Base-by-base conservation (phyloP, 2,888 invertebrate genomes). In the Ophion slaviceki region DNA sequence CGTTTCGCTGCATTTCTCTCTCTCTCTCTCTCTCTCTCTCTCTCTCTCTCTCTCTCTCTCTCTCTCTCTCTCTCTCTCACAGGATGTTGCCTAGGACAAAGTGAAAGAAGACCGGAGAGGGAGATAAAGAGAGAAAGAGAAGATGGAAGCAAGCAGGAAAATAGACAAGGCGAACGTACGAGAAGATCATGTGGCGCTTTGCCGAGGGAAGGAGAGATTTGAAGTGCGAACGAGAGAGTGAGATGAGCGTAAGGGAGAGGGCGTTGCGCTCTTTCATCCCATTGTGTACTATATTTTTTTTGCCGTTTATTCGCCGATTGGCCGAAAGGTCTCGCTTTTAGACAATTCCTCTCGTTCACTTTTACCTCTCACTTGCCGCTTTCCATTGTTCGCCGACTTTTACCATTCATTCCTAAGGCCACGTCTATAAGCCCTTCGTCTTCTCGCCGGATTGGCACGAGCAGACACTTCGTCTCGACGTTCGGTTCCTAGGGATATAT, bases 341-440 rank as follows among this genome's bases (percentile, higher is more conserved):
- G 72, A 89, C 89, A 87, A 91, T 90, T 90, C 89, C 88, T 57
- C 72, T 83, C 77, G 17, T 70, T 80, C 66, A 59, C 66, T 64
- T 66, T 66, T 61, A 62, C 80, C 62, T 67, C 40, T 66, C 45
- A 72, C 59, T 61, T n/a, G 80, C 57, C 7, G 40, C 20, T 80
- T 68, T 88, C 93, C 91, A 92, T 93, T 93, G 92, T 93, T 92
- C 91, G 87, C 87, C 71, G 89, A 92, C 90, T 92, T 92, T 93
- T 91, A 92, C 90, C 89, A 91, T 92, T 92, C 87, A 89, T 77
- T 75, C 71, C 80, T 80, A 80, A 83, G 70, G 80, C 88, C 87
- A 86, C 89, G 89, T n/a, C n/a, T 11, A 57, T 20, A n/a, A 59
- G 53, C 90, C 90, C 91, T 90, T 92, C 92, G 91, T 92, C 91